Evolutionary conservation across 2,888 invertebrate genomes (phyloP).

Genomic region (Dynastes tityus): DNA sequence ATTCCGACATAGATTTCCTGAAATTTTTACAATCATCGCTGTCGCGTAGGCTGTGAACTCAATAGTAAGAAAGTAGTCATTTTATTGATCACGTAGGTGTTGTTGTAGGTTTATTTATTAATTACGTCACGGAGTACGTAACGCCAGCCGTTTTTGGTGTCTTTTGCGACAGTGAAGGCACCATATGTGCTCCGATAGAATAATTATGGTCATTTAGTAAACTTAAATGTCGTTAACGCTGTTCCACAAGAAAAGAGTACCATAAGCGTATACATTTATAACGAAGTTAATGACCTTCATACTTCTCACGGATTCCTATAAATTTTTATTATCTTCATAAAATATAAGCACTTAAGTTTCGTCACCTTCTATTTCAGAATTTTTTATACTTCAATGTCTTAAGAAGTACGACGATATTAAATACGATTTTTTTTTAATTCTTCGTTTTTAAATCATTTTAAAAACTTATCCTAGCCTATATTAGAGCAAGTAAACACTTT

Average conservation of each 20-base stretch:
- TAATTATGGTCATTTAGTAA: conserved; percentile 38
- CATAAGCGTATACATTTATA: conserved; percentile 17
- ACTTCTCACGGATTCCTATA: conserved; percentile 4
- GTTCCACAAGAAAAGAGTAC: neutral
- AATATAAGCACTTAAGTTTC: neutral
- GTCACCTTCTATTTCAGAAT: neutral
- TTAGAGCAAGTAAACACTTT: no score
- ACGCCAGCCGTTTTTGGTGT: conserved; percentile 32
- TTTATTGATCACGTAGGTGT: conserved; percentile 30
- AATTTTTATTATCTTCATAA: conserved; percentile 29
- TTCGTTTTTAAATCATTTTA: no score
- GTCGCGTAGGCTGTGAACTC: conserved; percentile 29
- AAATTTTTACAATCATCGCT: conserved; percentile 39
- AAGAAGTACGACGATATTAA: neutral
- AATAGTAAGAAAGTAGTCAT: conserved; percentile 39
- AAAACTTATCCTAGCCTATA: no score
- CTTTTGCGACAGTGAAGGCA: conserved; percentile 15
- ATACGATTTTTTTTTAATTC: neutral
- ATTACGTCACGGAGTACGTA: conserved; percentile 31
- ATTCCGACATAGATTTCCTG: conserved; percentile 19
- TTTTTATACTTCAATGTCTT: neutral
- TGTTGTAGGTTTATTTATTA: conserved; percentile 41
- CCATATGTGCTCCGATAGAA: conserved; percentile 30
- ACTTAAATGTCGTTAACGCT: conserved; percentile 16
- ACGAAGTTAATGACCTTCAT: conserved; percentile 33